Evolutionary conservation across 2,113 vertebrate genomes (phyloP).

Genomic region (Myrmecobius fasciatus): DNA sequence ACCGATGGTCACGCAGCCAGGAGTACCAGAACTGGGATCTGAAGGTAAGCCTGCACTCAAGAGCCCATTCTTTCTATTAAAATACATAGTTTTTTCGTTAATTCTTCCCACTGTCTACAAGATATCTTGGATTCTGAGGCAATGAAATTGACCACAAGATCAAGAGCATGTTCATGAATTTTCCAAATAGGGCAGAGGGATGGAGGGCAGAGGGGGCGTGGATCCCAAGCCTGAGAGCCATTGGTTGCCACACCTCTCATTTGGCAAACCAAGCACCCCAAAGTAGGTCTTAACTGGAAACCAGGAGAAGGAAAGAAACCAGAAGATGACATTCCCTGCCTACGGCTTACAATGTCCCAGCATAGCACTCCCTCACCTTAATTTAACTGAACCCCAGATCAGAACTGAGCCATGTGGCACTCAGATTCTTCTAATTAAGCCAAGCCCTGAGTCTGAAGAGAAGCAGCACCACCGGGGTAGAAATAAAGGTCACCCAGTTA

Average conservation of each 20-base stretch:
- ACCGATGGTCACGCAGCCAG: background rate
- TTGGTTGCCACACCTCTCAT: background rate
- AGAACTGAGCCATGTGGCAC: too few species aligned
- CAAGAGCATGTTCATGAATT: background rate
- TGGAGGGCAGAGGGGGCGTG: background rate
- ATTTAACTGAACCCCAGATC: background rate
- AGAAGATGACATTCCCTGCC: background rate
- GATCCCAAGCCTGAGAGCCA: too few species aligned
- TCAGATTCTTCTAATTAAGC: background rate
- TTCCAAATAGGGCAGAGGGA: conserved; percentile 51
- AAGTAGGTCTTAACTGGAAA: background rate
- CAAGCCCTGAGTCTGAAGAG: background rate
- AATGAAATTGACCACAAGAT: conserved; percentile 20
- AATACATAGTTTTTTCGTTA: background rate
- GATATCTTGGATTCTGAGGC: background rate
- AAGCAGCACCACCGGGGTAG: background rate
- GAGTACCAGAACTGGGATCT: background rate
- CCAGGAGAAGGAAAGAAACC: background rate
- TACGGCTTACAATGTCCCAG: background rate
- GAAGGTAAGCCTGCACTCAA: background rate
- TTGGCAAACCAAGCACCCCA: background rate
- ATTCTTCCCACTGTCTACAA: conserved; percentile 26
- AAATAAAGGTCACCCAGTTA: background rate
- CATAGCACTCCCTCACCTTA: background rate
- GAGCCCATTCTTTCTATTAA: background rate